A percentile compares a stretch with the other conserved stretches of the same genome.
These are phyloP conservation scores for Drosophila multiciliata DNA, from an alignment of 2,888 invertebrate species.

Conservation along the genomic window DNA sequence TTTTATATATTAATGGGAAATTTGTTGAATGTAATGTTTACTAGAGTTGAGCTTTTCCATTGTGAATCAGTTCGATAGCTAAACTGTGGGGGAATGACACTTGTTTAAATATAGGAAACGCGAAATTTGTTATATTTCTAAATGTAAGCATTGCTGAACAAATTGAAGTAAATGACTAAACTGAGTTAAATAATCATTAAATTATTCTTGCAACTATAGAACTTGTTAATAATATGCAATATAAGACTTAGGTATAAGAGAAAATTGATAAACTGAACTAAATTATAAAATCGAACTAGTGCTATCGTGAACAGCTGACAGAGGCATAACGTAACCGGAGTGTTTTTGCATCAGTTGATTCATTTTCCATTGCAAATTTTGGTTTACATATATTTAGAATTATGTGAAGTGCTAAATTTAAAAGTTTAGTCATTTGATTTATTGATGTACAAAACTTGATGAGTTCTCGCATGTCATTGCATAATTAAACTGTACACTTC, in stretches of 20 bases:
- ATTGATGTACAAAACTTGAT: conserved; percentile 24
- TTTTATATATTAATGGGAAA: conserved; percentile 20
- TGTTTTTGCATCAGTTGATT: conserved; percentile 43
- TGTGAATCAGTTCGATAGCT: conserved; percentile 23
- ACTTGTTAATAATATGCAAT: not conserved
- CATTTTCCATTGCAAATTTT: conserved; percentile 48
- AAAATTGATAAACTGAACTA: conserved; percentile 10
- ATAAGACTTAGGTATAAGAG: not conserved
- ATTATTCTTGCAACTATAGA: not conserved
- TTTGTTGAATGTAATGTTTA: conserved; percentile 34
- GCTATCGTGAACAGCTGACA: conserved; percentile 44
- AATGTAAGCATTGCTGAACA: not conserved
- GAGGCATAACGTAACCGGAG: conserved; percentile 36
- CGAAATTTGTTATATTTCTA: not conserved
- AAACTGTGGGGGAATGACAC: conserved; percentile 29
- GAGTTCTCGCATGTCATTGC: conserved; percentile 12
- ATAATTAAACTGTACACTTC: conserved; percentile 13
- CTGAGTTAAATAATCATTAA: not conserved
- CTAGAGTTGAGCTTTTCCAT: conserved; percentile 6
- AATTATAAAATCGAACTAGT: conserved; percentile 16
- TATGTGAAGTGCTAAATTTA: conserved; percentile 47
- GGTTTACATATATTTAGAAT: conserved; percentile 34
- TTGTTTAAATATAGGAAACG: not conserved
- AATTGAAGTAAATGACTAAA: not conserved
- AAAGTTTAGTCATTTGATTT: conserved; percentile 27